Conservation (phyloP, 2,113 vertebrate genomes). For the Ictalurus furcatus region DNA sequence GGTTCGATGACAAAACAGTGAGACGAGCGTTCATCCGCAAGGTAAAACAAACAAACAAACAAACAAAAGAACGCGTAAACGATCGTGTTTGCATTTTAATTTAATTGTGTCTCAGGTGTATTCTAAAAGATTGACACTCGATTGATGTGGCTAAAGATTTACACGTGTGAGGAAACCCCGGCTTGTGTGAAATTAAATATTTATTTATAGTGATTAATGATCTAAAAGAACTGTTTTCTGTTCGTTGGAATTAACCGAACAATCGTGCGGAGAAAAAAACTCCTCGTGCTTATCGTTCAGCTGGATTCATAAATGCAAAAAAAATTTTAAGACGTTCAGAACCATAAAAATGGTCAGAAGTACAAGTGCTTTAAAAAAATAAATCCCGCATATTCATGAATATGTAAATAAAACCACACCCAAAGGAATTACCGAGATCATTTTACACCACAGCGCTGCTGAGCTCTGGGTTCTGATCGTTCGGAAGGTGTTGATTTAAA, state of each 20-base stretch:
- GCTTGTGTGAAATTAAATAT: background rate
- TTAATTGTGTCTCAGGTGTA: background rate
- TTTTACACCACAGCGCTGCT: background rate
- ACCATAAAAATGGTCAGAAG: no score
- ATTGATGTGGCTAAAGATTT: background rate
- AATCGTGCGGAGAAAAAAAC: no score
- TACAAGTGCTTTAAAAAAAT: background rate
- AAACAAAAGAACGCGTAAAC: background rate
- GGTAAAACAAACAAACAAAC: slow-evolving; percentile 65
- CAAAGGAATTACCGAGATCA: background rate
- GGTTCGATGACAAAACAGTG: slow-evolving; percentile 85
- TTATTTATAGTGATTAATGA: background rate
- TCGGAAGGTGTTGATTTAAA: background rate
- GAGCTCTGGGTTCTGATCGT: background rate
- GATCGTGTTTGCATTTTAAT: background rate
- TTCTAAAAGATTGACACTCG: no score
- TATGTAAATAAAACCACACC: background rate
- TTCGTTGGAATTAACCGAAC: background rate
- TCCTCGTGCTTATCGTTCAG: no score
- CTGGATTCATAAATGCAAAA: no score
- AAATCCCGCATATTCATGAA: background rate
- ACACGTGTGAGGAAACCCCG: background rate
- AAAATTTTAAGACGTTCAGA: background rate
- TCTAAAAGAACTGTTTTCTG: background rate
- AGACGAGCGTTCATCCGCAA: slow-evolving; percentile 92